Base-by-base conservation (phyloP, 2,113 vertebrate genomes). In the Mastomys natalensis region DNA sequence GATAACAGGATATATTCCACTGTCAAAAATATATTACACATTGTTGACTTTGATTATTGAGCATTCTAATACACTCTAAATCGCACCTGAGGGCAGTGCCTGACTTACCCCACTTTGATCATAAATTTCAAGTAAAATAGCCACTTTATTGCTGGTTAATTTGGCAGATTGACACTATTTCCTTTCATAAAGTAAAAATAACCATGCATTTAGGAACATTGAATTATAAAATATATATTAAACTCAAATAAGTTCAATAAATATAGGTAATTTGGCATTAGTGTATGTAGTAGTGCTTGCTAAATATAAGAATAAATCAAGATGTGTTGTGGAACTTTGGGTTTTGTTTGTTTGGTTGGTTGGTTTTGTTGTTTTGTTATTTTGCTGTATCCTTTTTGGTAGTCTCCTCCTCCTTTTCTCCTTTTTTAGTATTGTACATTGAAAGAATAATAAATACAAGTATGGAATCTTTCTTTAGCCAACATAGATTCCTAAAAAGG, bases 181-280 rank as follows among this genome's bases (percentile, higher is more conserved):
- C 29, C 37, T 87, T 86, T 76, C 34, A 48, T 19, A n/a, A 43
- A 87, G 87, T 77, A 5, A 78, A 95, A 95, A 60, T 9, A 74
- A 70, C 13, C 40, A 85, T 66, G 11, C 17, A 68, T 24, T 84
- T 26, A 72, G 45, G 58, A 95, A 62, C 51, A 90, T 77, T 55
- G 53, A n/a, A 66, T 93, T 92, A 87, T 62, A 92, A 89, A 93
- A n/a, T 5, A 86, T 34, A 16, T 58, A 80, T 40, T 16, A 51
- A 87, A 55, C 0, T 7, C 24, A 87, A 70, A 37, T 70, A 93
- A 74, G 2, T 53, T 91, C 34, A 86, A 76, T 40, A 15, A 34
- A 31, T 89, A 2, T n/a, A 78, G 68, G 24, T 93, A 66, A 31
- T 21, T 34, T 34, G 6, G 21, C 29, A 40, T 17, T 78, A 37